Evolutionary conservation across 2,888 invertebrate species (phyloP).

Genomic region (Ophioninae sp.): DNA sequence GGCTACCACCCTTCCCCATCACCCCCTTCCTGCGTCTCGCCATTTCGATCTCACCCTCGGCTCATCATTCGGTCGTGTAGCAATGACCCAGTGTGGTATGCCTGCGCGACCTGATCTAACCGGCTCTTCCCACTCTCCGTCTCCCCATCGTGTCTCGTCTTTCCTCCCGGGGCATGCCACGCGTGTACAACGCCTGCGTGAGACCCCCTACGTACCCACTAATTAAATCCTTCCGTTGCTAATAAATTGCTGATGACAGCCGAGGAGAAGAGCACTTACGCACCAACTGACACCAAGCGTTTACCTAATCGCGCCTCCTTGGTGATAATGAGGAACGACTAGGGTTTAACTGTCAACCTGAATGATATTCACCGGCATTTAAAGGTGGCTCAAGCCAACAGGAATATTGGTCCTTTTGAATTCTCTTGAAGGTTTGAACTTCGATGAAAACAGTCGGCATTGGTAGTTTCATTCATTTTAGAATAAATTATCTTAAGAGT

Average conservation of each 20-base stretch:
- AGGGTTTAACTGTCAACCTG: not conserved
- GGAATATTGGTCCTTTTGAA: too few species aligned
- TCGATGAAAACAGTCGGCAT: too few species aligned
- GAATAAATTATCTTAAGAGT: too few species aligned
- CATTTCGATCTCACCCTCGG: conserved; percentile 4
- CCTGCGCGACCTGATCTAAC: conserved; percentile 41
- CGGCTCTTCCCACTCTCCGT: conserved; percentile 25
- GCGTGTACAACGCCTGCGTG: conserved; percentile 11
- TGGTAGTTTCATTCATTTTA: too few species aligned
- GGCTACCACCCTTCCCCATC: not conserved
- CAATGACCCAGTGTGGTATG: conserved; percentile 50
- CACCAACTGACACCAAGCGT: conserved; percentile 29
- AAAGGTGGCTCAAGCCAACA: too few species aligned
- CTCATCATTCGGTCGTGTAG: conserved; percentile 30
- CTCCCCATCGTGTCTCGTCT: conserved; percentile 24
- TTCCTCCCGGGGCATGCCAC: conserved; percentile 8
- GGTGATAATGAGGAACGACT: conserved; percentile 33
- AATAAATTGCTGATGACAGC: conserved; percentile 58
- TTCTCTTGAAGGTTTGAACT: too few species aligned
- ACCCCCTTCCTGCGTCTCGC: not conserved
- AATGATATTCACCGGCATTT: not conserved
- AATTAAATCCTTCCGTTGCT: conserved; percentile 62
- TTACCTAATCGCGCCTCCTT: conserved; percentile 33
- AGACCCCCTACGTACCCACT: conserved; percentile 45
- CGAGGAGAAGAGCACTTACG: conserved; percentile 4